Conservation (phyloP, 2,888 invertebrate genomes). For the Hypomecis atomaria region DNA sequence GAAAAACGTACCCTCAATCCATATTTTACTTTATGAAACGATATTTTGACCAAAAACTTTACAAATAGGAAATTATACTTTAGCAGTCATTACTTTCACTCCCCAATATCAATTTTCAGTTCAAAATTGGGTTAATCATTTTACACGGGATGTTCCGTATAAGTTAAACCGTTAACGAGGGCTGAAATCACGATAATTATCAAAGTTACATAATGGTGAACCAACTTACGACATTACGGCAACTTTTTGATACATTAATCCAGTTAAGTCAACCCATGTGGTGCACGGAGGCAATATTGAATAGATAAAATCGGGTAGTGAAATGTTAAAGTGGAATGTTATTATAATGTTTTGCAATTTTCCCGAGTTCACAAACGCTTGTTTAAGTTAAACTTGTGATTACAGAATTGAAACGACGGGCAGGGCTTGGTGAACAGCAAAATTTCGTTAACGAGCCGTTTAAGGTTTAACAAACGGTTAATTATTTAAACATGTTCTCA, state of each 20-base stretch:
- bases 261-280: constrained; percentile 38
- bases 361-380: too few species aligned
- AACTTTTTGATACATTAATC: constrained; percentile 53
- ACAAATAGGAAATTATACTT: not conserved
- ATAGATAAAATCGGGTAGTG: constrained; percentile 34
- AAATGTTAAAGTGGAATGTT: constrained; percentile 34
- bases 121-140: constrained; percentile 42
- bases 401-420: too few species aligned
- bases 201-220: constrained; percentile 40
- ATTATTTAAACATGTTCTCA: too few species aligned
- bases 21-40: too few species aligned
- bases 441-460: too few species aligned
- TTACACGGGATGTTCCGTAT: constrained; percentile 38
- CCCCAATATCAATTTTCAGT: constrained; percentile 26
- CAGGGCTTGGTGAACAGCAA: too few species aligned
- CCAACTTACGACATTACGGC: constrained; percentile 45
- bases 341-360: too few species aligned
- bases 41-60: too few species aligned
- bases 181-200: constrained; percentile 45
- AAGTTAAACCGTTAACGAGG: constrained; percentile 43
- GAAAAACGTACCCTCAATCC: too few species aligned
- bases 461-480: too few species aligned
- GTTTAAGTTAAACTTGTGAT: too few species aligned
- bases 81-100: constrained; percentile 8
- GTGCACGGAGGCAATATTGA: constrained; percentile 33